A percentile compares a stretch with the other conserved stretches of the same genome.
phyloP scores from a whole-genome alignment of 2,113 vertebrate species.

The Suncus etruscus region DNA sequence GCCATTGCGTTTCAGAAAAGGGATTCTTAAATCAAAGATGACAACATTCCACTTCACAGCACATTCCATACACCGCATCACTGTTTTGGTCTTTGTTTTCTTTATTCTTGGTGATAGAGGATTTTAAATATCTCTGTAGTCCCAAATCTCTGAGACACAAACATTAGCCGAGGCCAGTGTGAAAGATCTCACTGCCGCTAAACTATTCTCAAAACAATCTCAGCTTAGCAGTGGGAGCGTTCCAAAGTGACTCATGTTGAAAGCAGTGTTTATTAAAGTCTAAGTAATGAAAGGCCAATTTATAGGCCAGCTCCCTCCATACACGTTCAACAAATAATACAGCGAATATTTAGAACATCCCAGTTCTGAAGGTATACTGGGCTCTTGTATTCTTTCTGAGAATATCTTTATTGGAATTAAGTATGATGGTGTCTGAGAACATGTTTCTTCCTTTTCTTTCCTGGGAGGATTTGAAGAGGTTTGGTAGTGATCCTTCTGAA shows the following conservation, averaged over 20 bases:
- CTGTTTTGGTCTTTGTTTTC: too few species aligned
- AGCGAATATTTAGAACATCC: neutral
- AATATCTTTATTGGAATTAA: neutral
- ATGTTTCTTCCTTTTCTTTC: neutral
- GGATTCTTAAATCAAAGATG: neutral
- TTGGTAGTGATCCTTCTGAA: neutral
- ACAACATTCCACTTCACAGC: neutral
- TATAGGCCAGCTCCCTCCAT: neutral
- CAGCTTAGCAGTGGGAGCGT: neutral
- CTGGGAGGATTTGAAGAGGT: neutral
- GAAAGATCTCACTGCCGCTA: neutral
- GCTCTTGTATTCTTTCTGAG: neutral
- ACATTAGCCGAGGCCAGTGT: neutral
- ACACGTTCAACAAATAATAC: neutral
- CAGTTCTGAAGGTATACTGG: neutral
- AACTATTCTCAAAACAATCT: neutral
- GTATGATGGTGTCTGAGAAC: neutral
- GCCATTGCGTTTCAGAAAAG: neutral
- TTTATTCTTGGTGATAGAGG: too few species aligned
- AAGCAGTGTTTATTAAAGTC: conserved; percentile 12
- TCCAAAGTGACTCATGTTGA: neutral
- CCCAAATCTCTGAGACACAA: conserved; percentile 27
- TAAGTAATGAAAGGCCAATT: neutral
- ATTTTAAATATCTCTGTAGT: neutral
- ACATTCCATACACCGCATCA: neutral